A percentile compares a stretch with the other conserved stretches of the same genome.
Evolutionary conservation across 2,888 invertebrate genomes (phyloP).

Genomic region (Scaptomyza parva): DNA sequence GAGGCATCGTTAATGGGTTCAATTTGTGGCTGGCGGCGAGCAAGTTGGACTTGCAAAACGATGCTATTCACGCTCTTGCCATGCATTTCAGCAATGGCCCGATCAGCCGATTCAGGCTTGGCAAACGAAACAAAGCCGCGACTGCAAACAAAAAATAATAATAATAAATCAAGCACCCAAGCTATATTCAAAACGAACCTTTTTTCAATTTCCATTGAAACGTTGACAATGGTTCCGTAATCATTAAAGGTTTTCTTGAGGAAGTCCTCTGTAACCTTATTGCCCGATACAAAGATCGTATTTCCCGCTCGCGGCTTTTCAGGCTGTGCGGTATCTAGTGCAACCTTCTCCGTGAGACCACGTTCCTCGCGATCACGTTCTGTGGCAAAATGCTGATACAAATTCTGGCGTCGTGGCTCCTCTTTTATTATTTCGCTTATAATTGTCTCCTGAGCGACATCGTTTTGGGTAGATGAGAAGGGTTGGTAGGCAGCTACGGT

Average conservation of each 20-base stretch:
- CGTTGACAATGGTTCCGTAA: conserved; percentile 90
- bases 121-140: conserved; percentile 97
- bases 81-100: conserved; percentile 93
- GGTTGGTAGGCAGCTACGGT: conserved; percentile 95
- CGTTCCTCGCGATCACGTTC: conserved; percentile 88
- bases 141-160: conserved; percentile 85
- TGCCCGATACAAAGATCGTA: conserved; percentile 93
- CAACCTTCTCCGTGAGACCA: conserved; percentile 85
- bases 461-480: conserved; percentile 93
- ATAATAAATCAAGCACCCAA: neutral
- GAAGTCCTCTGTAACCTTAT: conserved; percentile 92
- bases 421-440: conserved; percentile 89
- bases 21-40: conserved; percentile 92
- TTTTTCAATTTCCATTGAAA: conserved; percentile 93
- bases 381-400: conserved; percentile 92
- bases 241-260: conserved; percentile 90
- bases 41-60: conserved; percentile 92
- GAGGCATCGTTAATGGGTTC: conserved; percentile 90
- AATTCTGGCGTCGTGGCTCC: conserved; percentile 86
- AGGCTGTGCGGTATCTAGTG: conserved; percentile 79
- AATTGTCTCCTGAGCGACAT: conserved; percentile 90
- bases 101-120: conserved; percentile 93
- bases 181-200: conserved; percentile 85
- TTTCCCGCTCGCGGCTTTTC: conserved; percentile 91
- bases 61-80: conserved; percentile 90